Evolutionary conservation across 2,797 vertebrate species (phyloP), one percentile per base, ranked within the genome.

Genomic region (Esox masquinongy): DNA sequence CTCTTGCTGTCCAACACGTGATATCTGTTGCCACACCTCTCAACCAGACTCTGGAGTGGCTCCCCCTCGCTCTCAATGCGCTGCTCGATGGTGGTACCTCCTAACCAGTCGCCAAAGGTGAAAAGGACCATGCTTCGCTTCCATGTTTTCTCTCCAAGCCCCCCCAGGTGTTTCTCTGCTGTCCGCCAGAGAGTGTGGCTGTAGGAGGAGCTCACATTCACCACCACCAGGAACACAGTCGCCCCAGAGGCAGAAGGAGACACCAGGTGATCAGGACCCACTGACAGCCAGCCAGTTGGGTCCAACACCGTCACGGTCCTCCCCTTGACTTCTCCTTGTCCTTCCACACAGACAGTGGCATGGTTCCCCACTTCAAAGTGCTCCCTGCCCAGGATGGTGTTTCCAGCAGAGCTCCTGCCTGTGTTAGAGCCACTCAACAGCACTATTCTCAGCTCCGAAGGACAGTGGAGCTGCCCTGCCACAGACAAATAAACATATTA

Each of bases 161-260:
- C 77, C 29, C 80, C 72, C 79, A 93, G 71, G 80, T 88, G 91
- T 11, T 78, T 73, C 78, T 88, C 84, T 11, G 85, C 4, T 0
- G 84, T 87, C 19, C 59, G 51, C 7, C 7, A 2, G 15, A 92
- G 90, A 51, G 67, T 56, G 0, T 43, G 49, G 0, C 72, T 89
- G 78, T 94, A 94, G 0, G 92, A 90, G 15, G 89, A 84, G 84
- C 93, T 93, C 12, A 78, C 76, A 19, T 93, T 93, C 63, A 93
- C 88, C 0, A 94, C 92, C 67, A 95, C 70, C 11, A 95, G 87
- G 56, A 94, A 1, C 12, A 78, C 85, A 31, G 79, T 75, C 5
- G 26, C 66, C 16, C 29, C 69, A 0, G 49, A 77, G 67, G 76
- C n/a, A 1, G 83, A 31, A 6, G 74, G 71, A 24, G 75, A 17